Evolutionary conservation across 2,888 invertebrate genomes (phyloP).

Genomic region (Lepidochitona cinerea): DNA sequence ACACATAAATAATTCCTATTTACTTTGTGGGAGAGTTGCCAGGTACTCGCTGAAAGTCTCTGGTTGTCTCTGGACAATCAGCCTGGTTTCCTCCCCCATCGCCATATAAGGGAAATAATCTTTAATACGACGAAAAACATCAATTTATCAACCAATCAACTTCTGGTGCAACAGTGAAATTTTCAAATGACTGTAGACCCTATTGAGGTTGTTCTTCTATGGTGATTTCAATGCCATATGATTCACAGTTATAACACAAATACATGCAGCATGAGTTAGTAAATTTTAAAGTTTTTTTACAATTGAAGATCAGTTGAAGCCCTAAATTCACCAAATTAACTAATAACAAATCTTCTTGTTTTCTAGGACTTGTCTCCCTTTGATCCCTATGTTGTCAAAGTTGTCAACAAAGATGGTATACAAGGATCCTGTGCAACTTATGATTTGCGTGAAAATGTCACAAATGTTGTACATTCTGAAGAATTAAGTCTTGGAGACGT

Average conservation of each 20-base stretch:
- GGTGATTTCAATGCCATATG: too few relatives aligned
- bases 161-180: too few relatives aligned
- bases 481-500: conserved; percentile 13
- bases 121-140: background rate
- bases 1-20: too few relatives aligned
- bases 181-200: too few relatives aligned
- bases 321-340: too few relatives aligned
- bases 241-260: too few relatives aligned
- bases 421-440: conserved; percentile 81
- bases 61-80: background rate
- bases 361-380: conserved; percentile 73
- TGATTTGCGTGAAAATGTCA: conserved; percentile 75
- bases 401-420: conserved; percentile 75
- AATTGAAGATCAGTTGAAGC: too few relatives aligned
- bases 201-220: too few relatives aligned
- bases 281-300: too few relatives aligned
- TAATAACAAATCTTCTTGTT: background rate
- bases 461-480: conserved; percentile 67
- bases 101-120: background rate
- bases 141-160: too few relatives aligned
- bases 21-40: too few relatives aligned
- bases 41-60: background rate
- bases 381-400: conserved; percentile 76
- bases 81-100: conserved; percentile 16
- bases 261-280: too few relatives aligned